phyloP scores from a whole-genome alignment of 2,888 invertebrate genomes.

The Mimachlamys varia region DNA sequence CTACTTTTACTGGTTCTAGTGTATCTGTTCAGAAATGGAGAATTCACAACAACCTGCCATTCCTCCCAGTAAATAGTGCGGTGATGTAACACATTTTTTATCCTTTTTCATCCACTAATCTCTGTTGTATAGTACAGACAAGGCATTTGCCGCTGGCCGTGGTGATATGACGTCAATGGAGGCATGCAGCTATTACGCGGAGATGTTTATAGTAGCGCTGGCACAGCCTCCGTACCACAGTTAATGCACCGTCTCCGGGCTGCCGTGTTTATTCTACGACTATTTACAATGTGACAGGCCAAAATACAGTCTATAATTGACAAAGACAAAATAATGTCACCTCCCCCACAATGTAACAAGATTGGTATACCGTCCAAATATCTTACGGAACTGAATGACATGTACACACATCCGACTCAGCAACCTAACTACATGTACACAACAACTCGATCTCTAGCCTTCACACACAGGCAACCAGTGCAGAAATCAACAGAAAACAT shows the following conservation, averaged over 20 bases:
- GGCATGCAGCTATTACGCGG: neutral
- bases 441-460: neutral
- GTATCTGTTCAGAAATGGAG: too few relatives aligned
- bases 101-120: slow-evolving; percentile 19
- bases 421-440: neutral
- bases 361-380: neutral
- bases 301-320: neutral
- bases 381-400: neutral
- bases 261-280: neutral
- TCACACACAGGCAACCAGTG: neutral
- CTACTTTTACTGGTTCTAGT: too few relatives aligned
- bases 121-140: neutral
- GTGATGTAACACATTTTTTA: slow-evolving; percentile 32
- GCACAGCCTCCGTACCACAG: neutral
- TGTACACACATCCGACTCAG: neutral
- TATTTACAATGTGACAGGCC: neutral
- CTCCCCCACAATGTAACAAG: neutral
- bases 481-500: neutral
- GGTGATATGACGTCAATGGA: slow-evolving; percentile 24
- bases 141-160: neutral
- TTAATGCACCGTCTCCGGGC: neutral
- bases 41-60: neutral
- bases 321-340: neutral
- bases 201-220: slow-evolving; percentile 23
- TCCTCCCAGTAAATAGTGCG: neutral